Evolutionary conservation across 2,888 invertebrate genomes (phyloP), one percentile per base, ranked within the genome.

Genomic region (Cheilosia vulpina): DNA sequence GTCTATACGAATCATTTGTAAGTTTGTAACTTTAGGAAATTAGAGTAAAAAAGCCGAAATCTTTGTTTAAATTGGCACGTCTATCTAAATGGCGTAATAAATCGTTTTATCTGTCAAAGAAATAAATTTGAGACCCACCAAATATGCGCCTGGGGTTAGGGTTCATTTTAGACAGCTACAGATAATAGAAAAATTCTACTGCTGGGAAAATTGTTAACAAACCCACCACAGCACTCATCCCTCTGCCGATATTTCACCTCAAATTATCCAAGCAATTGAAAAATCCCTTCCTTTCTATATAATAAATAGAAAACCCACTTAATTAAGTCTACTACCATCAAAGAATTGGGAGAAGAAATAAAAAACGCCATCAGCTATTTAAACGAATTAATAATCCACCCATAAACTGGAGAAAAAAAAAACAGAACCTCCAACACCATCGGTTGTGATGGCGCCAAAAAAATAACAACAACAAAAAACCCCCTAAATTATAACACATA

Each of bases 401-500:
- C 47, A 38, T 5, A 63, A 75, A 55, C 27, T 41, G 38, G 19
- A 58, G 34, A 43, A 53, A 31, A 47, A 17, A 45, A 27, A 27
- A 13, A 17, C 21, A 21, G 0, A 57, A 57, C 13, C 13, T 17
- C n/a, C 31, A 15, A 45, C 50, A 58, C 50, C 52, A 21, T 21
- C 57, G 63, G 31, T 27, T 34, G 19, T 53, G 50, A 9, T 27
- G 38, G 31, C 19, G 58, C 52, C 45, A 47, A 13, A 58, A 38
- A 72, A 47, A 75, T 43, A 17, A 31, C 24, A 63, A 58, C 47
- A 45, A 57, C 45, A 63, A 65, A 41, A 38, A 17, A 47, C 38
- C 38, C 65, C 50, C 63, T 84, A 52, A 75, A 84, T 79, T 75
- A 84, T 66, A 75, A 79, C 79, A 79, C 79, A 79, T 79, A 79